Evolutionary conservation across 2,888 invertebrate species (phyloP).

Genomic region (Polydrusus tereticollis): DNA sequence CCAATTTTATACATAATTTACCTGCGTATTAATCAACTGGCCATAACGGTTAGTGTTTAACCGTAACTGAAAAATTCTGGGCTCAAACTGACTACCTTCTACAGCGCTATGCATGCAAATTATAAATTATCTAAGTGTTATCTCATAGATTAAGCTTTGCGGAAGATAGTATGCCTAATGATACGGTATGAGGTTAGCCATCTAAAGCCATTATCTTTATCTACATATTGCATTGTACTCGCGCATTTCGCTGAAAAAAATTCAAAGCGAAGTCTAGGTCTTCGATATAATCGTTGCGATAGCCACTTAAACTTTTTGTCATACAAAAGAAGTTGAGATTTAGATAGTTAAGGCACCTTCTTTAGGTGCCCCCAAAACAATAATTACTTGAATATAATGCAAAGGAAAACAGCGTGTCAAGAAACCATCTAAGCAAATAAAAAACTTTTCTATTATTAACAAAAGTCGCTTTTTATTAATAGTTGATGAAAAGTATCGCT

Average conservation of each 20-base stretch:
- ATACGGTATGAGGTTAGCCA: constrained; percentile 43
- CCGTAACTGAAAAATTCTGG: constrained; percentile 30
- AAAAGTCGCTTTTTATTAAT: too few species aligned
- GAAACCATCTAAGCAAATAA: too few species aligned
- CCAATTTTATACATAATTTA: not conserved
- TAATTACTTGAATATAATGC: too few species aligned
- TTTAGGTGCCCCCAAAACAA: too few species aligned
- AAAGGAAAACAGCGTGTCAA: too few species aligned
- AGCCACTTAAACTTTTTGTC: not conserved
- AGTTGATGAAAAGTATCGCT: too few species aligned
- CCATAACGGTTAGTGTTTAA: constrained; percentile 44
- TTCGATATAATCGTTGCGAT: not conserved
- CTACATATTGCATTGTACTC: constrained; percentile 44
- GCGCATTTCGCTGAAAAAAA: constrained; percentile 34
- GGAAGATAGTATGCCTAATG: constrained; percentile 44
- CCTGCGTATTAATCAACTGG: constrained; percentile 34
- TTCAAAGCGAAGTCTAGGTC: not conserved
- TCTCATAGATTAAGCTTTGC: constrained; percentile 40
- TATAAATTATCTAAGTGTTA: constrained; percentile 47
- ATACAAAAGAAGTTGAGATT: too few species aligned
- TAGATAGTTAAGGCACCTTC: too few species aligned
- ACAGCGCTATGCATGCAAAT: constrained; percentile 45
- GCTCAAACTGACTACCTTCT: constrained; percentile 43
- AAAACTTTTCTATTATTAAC: too few species aligned
- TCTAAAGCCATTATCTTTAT: constrained; percentile 45